phyloP scores from a whole-genome alignment of 1,140 invertebrate genomes.

The Drosophila virilis region DNA sequence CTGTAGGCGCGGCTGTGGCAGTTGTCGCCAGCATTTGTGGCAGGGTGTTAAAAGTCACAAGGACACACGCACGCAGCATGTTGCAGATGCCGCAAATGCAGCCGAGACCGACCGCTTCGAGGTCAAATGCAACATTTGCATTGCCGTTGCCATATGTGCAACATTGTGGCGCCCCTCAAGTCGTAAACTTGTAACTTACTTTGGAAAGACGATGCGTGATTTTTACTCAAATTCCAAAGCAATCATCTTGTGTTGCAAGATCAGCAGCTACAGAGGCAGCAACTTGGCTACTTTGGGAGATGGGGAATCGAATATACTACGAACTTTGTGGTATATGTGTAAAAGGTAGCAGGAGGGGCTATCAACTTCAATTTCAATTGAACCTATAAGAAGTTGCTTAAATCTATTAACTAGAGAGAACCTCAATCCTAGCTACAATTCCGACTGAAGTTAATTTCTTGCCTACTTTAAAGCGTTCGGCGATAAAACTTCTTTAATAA shows the following conservation, averaged over 20 bases:
- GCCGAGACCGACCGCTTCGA: constrained; percentile 16
- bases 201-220: constrained; percentile 61
- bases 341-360: too few relatives aligned
- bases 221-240: constrained; percentile 58
- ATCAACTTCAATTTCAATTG: too few relatives aligned
- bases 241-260: constrained; percentile 7
- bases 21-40: constrained; percentile 36
- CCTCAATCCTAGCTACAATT: too few relatives aligned
- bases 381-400: too few relatives aligned
- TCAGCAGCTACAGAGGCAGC: constrained; percentile 19
- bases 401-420: too few relatives aligned
- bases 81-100: constrained; percentile 29
- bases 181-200: constrained; percentile 60
- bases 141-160: constrained; percentile 55
- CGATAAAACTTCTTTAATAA: background rate
- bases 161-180: constrained; percentile 64
- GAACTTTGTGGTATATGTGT: too few relatives aligned
- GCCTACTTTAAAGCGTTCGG: background rate
- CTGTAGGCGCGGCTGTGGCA: constrained; percentile 31
- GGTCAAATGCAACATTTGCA: constrained; percentile 46
- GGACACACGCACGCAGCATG: constrained; percentile 53
- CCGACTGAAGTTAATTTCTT: background rate
- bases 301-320: background rate
- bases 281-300: background rate
- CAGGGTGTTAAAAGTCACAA: constrained; percentile 79